phyloP scores from a whole-genome alignment of 2,797 vertebrate genomes.

The Thaleichthys pacificus region DNA sequence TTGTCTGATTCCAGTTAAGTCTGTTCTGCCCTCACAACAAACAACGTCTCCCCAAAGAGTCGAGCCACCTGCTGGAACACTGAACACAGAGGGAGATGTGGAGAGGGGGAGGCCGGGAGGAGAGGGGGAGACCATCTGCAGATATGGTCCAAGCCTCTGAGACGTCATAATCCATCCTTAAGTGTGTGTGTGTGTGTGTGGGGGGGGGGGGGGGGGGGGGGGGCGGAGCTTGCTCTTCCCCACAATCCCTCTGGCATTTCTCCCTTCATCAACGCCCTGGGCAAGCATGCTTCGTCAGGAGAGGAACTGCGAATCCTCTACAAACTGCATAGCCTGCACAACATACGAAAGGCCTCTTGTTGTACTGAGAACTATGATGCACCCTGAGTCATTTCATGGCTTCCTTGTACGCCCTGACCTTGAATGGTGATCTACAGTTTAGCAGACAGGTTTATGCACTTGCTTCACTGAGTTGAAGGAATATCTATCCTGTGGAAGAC shows the following conservation, averaged over 20 bases:
- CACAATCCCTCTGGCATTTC: constrained; percentile 60
- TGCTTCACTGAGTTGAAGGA: neutral
- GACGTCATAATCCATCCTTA: constrained; percentile 64
- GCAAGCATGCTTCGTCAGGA: neutral
- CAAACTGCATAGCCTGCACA: neutral
- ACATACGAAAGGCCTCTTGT: neutral
- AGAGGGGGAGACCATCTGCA: constrained; percentile 50
- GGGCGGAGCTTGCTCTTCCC: constrained; percentile 51
- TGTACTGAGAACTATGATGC: neutral
- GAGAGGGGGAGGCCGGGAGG: constrained; percentile 36
- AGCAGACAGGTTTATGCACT: neutral
- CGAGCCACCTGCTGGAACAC: constrained; percentile 46
- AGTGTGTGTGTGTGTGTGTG: constrained; percentile 45
- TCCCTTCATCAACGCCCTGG: constrained; percentile 49
- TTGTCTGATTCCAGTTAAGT: constrained; percentile 17
- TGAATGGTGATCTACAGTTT: constrained; percentile 6
- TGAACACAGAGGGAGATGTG: constrained; percentile 40
- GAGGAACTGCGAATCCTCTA: neutral
- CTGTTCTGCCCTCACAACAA: constrained; percentile 20
- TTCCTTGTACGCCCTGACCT: neutral
- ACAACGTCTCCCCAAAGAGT: constrained; percentile 12
- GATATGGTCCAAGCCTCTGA: constrained; percentile 42
- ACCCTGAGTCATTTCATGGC: neutral
- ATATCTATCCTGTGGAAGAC: neutral
- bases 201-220: constrained; percentile 1